Conservation (phyloP, 64 coral and sea anemone genomes). For the Orbicella faveolata region DNA sequence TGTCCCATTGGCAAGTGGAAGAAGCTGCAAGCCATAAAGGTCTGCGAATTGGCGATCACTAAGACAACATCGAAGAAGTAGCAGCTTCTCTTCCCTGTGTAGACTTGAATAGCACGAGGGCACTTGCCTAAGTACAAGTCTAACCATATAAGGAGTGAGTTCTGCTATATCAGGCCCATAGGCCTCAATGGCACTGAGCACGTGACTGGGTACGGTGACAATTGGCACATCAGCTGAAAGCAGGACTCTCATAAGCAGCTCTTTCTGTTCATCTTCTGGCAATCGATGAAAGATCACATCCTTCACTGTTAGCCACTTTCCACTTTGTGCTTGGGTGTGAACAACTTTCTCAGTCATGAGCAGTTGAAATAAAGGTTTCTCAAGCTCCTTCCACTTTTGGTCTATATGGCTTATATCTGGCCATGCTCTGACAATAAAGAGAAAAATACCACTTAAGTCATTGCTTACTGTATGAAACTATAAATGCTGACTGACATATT, state of each 20-base stretch:
- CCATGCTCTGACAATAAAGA: constrained; percentile 34
- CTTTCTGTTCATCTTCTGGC: background rate
- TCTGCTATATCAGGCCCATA: background rate
- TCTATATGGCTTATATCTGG: constrained; percentile 58
- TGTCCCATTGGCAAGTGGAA: constrained; percentile 51
- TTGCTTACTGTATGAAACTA: too few species aligned
- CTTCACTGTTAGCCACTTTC: constrained; percentile 54
- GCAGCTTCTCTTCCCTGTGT: constrained; percentile 44
- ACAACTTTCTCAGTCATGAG: constrained; percentile 43
- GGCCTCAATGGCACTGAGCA: constrained; percentile 26
- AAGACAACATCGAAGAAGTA: constrained; percentile 54
- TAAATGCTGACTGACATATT: too few species aligned
- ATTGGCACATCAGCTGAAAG: constrained; percentile 24
- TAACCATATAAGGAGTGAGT: constrained; percentile 13
- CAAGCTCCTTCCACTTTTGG: constrained; percentile 62
- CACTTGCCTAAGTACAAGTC: constrained; percentile 29
- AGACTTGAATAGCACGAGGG: constrained; percentile 14
- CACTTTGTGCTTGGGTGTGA: constrained; percentile 43
- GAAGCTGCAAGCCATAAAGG: constrained; percentile 50
- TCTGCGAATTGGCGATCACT: constrained; percentile 38
- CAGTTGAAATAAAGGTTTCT: constrained; percentile 40
- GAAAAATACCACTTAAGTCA: too few species aligned
- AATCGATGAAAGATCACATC: constrained; percentile 46
- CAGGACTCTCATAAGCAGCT: constrained; percentile 19
- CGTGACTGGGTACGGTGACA: constrained; percentile 64